These are phyloP conservation scores for Ophiothrix spiculata DNA, from an alignment of 35 echinoderm and acorn worm genomes.

Conservation along the genomic window DNA sequence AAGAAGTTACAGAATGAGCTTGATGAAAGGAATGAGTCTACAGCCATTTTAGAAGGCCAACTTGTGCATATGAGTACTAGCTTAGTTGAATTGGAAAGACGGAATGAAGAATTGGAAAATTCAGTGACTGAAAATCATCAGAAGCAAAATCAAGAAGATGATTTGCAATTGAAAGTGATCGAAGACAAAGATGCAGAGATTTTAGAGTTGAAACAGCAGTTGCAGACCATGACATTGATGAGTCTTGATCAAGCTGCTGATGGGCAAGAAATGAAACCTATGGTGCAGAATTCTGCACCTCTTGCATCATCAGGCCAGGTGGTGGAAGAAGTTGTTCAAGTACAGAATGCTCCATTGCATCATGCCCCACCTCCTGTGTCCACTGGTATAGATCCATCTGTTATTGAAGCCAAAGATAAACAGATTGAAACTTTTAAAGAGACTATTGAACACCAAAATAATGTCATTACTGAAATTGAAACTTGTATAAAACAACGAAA, in stretches of 20 bases:
- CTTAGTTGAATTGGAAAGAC: conserved; percentile 28
- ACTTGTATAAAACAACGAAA: conserved; percentile 51
- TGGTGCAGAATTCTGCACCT: too few species aligned
- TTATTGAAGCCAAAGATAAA: conserved; percentile 53
- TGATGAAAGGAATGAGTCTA: conserved; percentile 48
- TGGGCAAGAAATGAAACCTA: background rate
- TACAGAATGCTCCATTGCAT: conserved; percentile 12
- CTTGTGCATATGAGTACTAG: conserved; percentile 48
- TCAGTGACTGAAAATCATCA: background rate
- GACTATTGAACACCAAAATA: conserved; percentile 46
- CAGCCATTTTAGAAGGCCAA: conserved; percentile 60
- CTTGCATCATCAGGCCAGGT: too few species aligned
- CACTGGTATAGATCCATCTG: background rate
- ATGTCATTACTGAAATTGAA: conserved; percentile 51
- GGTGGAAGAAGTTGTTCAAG: background rate
- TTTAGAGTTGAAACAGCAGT: conserved; percentile 12
- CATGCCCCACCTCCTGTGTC: conserved; percentile 17
- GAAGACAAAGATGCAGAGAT: conserved; percentile 50
- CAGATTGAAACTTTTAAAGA: conserved; percentile 56
- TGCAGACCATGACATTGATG: conserved; percentile 27
- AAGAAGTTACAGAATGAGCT: conserved; percentile 45
- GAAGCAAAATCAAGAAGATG: background rate
- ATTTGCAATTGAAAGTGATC: conserved; percentile 5
- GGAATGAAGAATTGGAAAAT: conserved; percentile 19
- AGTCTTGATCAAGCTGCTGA: background rate